phyloP scores from a whole-genome alignment of 2,797 vertebrate species.

The Novumbra hubbsi region DNA sequence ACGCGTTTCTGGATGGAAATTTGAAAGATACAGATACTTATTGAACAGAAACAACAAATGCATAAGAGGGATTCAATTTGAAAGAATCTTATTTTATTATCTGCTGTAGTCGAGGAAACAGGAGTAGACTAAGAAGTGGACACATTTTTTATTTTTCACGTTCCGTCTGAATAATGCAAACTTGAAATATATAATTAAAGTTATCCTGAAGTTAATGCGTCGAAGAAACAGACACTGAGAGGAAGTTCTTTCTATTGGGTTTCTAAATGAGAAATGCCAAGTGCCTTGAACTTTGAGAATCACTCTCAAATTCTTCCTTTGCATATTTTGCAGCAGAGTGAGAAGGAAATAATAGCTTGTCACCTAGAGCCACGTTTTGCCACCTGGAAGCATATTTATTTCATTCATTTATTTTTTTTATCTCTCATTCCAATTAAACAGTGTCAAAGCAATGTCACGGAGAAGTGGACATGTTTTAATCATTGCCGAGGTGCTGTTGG shows the following conservation, averaged over 20 bases:
- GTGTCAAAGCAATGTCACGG: constrained; percentile 77
- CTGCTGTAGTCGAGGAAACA: not conserved
- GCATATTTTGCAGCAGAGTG: constrained; percentile 65
- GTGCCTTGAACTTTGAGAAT: constrained; percentile 49
- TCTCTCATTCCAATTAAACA: constrained; percentile 77
- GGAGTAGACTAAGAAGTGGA: not conserved
- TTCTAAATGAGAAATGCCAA: constrained; percentile 35
- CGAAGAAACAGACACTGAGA: constrained; percentile 45
- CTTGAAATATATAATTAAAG: not conserved
- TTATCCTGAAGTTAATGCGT: constrained; percentile 41
- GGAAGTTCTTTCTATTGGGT: constrained; percentile 25
- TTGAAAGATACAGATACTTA: not conserved
- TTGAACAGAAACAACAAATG: not conserved
- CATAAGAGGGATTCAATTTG: not conserved
- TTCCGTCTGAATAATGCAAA: not conserved
- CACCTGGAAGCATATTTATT: constrained; percentile 74
- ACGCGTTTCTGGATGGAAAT: not conserved
- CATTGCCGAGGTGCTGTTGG: constrained; percentile 62
- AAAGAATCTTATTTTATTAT: too few species aligned
- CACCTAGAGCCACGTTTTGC: constrained; percentile 70
- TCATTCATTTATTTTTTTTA: constrained; percentile 72
- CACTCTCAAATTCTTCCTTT: constrained; percentile 64
- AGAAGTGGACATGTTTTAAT: constrained; percentile 76
- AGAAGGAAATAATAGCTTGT: constrained; percentile 70
- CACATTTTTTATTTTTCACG: not conserved